phyloP scores from a whole-genome alignment of 2,888 invertebrate genomes.

The Carcina quercana region DNA sequence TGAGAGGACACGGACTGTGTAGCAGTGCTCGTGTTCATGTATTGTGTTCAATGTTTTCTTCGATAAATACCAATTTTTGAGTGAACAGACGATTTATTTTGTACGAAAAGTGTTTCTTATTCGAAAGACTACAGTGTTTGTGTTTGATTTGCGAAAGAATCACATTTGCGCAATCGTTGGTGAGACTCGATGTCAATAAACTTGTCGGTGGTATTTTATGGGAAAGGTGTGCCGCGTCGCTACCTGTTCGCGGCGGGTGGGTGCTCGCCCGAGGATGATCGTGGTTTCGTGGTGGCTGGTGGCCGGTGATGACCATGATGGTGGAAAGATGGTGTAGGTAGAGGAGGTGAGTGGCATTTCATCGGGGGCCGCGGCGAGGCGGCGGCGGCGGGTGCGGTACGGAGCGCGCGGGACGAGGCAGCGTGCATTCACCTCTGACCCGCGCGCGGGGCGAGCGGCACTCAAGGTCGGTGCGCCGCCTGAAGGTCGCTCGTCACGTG shows the following conservation, averaged over 20 bases:
- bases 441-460: conserved; percentile 65
- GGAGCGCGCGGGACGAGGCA: conserved; percentile 38
- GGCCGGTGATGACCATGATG: conserved; percentile 21
- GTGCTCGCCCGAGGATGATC: conserved; percentile 46
- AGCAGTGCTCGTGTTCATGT: conserved; percentile 28
- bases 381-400: conserved; percentile 19
- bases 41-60: conserved; percentile 64
- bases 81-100: conserved; percentile 44
- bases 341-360: conserved; percentile 56
- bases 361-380: conserved; percentile 10
- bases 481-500: conserved; percentile 70
- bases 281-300: conserved; percentile 33
- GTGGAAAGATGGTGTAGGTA: conserved; percentile 47
- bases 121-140: conserved; percentile 44
- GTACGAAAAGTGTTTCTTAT: conserved; percentile 40
- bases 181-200: conserved; percentile 71
- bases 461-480: conserved; percentile 73
- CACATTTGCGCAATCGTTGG: conserved; percentile 59
- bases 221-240: conserved; percentile 70
- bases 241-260: conserved; percentile 60
- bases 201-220: conserved; percentile 72
- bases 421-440: conserved; percentile 74
- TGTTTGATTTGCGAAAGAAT: conserved; percentile 38
- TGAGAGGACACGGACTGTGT: conserved; percentile 56
- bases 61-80: conserved; percentile 45